Evolutionary conservation across 2,113 vertebrate genomes (phyloP), one percentile per base, ranked within the genome.

Genomic region (Ceyx margarethae): DNA sequence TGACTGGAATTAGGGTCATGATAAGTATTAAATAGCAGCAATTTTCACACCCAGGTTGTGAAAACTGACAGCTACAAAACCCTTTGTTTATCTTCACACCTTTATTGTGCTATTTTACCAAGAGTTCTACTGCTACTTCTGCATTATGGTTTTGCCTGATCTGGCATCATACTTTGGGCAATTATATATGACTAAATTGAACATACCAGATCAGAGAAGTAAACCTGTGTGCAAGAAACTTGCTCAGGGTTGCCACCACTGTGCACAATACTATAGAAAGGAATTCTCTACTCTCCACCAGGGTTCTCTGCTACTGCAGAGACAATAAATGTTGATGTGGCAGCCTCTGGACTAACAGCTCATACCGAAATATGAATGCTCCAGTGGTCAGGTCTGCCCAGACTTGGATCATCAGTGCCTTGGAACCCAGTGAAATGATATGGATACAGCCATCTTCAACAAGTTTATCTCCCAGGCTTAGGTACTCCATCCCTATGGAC

Each of bases 321-420:
- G 21, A 60, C 11, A 57, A 40, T 5, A 66, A 17, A 64, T 2
- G 6, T 37, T 51, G 33, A 83, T 9, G 74, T 28, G 21, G 58
- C 20, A 35, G 48, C 10, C 61, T 75, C 57, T 61, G 37, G 19
- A 81, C 54, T 81, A 83, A 60, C 8, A 87, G 18, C 88, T 22
- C 84, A 56, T 98, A 99, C 99, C 99, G 98, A 97, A 99, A 99
- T 78, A 98, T 97, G 66, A 99, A 98, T 13, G 96, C 96, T 91
- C 99, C 97, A 11, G 96, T 98, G 57, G 95, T 98, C 91, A 99
- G 93, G 94, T 99, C 97, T 42, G 98, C 98, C 99, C 99, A 99
- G 92, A 99, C 97, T 97, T 99, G 99, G 78, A 99, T 98, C 98
- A 99, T 99, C 96, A 99, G 42, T 5, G 98, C 98, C 96, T 99